Conservation (phyloP, 1,140 invertebrate genomes). For the Drosophila varians region DNA sequence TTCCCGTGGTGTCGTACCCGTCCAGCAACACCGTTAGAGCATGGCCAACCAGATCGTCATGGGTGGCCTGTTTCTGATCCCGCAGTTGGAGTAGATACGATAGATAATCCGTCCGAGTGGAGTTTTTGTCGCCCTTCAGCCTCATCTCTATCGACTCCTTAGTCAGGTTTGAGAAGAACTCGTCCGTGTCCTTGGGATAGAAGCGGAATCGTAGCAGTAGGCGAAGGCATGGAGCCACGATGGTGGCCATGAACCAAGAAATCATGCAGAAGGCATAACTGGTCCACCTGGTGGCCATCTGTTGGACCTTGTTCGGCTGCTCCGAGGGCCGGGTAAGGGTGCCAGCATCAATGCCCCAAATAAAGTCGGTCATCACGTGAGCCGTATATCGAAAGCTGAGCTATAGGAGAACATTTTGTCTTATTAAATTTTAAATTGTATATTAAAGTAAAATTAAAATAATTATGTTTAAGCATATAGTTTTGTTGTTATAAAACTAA, state of each 20-base stretch:
- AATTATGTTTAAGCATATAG: too few relatives aligned
- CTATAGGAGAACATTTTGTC: conserved; percentile 17
- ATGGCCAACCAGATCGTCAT: conserved; percentile 86
- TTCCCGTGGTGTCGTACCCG: conserved; percentile 86
- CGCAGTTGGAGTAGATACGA: conserved; percentile 79
- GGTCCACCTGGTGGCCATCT: conserved; percentile 63
- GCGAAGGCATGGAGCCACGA: conserved; percentile 51
- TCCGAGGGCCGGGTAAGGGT: conserved; percentile 49
- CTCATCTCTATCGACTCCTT: conserved; percentile 70
- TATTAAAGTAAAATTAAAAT: too few relatives aligned
- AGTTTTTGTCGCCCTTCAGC: conserved; percentile 78
- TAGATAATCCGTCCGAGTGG: conserved; percentile 75
- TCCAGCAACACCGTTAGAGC: conserved; percentile 85
- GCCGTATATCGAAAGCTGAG: conserved; percentile 83
- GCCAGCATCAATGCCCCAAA: conserved; percentile 84
- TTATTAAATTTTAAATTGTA: neutral
- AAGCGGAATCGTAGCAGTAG: conserved; percentile 51
- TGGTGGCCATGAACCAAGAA: conserved; percentile 52
- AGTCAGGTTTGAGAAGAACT: conserved; percentile 77
- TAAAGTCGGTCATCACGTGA: conserved; percentile 84
- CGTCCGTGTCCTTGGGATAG: conserved; percentile 58
- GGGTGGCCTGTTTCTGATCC: conserved; percentile 83
- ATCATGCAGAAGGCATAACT: conserved; percentile 55
- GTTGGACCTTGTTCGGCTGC: conserved; percentile 49
- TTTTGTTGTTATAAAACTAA: too few relatives aligned